phyloP scores from a whole-genome alignment of 2,888 invertebrate genomes.

The Apomyelois bistriatella region DNA sequence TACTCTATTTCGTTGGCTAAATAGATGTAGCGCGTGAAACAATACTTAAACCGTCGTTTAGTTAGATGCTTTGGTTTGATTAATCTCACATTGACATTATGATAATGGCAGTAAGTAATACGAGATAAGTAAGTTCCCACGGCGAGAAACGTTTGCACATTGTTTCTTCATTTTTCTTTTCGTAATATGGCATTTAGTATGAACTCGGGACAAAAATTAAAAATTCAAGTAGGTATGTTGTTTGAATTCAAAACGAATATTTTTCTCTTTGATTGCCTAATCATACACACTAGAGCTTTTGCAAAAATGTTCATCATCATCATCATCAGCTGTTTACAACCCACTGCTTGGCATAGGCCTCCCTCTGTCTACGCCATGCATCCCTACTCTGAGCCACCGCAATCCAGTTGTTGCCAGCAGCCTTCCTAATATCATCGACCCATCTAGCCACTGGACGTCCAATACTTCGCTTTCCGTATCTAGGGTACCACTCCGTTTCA shows the following conservation, averaged over 20 bases:
- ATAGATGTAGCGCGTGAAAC: background rate
- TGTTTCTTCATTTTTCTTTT: slow-evolving; percentile 13
- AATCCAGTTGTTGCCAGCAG: too few relatives aligned
- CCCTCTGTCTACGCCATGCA: too few relatives aligned
- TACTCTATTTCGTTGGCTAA: too few relatives aligned
- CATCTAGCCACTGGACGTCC: too few relatives aligned
- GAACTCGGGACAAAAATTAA: background rate
- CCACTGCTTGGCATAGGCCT: too few relatives aligned
- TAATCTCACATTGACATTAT: slow-evolving; percentile 8
- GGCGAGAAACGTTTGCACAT: slow-evolving; percentile 9
- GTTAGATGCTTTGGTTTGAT: background rate
- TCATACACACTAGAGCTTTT: background rate
- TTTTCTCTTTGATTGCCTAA: background rate
- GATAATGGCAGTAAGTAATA: background rate
- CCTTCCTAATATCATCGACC: too few relatives aligned
- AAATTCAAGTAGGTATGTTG: slow-evolving; percentile 3
- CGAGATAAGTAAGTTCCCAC: slow-evolving; percentile 11
- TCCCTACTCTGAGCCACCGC: too few relatives aligned
- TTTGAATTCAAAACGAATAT: background rate
- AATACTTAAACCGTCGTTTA: too few relatives aligned
- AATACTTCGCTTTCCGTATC: too few relatives aligned
- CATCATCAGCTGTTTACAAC: too few relatives aligned
- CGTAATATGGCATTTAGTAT: slow-evolving; percentile 10
- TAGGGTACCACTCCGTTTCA: too few relatives aligned
- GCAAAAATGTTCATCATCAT: background rate